Base-by-base conservation (phyloP, 1,140 invertebrate genomes). In the Apolygus lucorum region DNA sequence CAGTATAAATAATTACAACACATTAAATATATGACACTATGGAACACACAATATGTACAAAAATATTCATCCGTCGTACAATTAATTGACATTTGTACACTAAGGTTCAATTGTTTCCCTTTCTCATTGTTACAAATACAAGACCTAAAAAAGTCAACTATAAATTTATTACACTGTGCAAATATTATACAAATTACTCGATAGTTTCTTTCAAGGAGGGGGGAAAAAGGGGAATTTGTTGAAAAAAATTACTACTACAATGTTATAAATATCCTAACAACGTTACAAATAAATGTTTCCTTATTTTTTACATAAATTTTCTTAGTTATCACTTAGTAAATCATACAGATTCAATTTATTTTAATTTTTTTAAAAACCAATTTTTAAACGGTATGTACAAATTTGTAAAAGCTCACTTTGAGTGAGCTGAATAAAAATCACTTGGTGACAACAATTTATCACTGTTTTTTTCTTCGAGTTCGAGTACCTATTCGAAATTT, bases 11-110 rank as follows among this genome's bases (percentile, higher is more conserved):
- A 71, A 71, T 70, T 72, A 72, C 71, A 74, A 71, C 52, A 69
- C 69, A 72, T 65, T 64, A 72, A 65, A 70, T 72, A 74, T 69
- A 73, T 26, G 29, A 66, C 63, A 74, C 67, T 34, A 29, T 67
- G 62, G 25, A 69, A 70, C 54, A 71, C 68, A 74, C 78, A 79
- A 79, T 81, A 81, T 81, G 76, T 81, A 81, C 80, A 81, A 81
- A 81, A 81, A 81, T 81, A 81, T 80, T 68, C 76, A 79, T 78
- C 79, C 78, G 76, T 76, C 68, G 73, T 76, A 72, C 75, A 76
- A 75, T 73, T 80, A 81, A 81, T 81, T 81, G 80, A 81, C 80
- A 71, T 81, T 81, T 81, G 78, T 81, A 81, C 80, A 81, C 74
- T 77, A 76, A 70, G 77, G 54, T 59, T 59, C 76, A 76, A 63